Evolutionary conservation across 2,113 vertebrate genomes (phyloP), one percentile per base, ranked within the genome.

Genomic region (Puffinus mauretanicus): DNA sequence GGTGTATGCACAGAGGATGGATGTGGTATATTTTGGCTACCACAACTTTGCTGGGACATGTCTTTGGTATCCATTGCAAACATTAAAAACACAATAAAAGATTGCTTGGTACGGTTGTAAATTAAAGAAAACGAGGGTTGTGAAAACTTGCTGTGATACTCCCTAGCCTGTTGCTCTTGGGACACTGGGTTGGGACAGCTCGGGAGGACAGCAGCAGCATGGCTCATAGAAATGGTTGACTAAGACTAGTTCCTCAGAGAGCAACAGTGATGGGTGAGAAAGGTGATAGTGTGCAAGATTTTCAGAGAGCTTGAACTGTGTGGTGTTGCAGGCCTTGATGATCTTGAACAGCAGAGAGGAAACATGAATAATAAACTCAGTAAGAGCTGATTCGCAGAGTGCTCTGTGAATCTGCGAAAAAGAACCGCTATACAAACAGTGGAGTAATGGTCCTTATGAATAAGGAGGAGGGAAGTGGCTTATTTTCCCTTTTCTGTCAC

Each of bases 391-490:
- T 52, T 34, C 1, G 0, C 19, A 26, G 20, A 52, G 27, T 44
- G 16, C 29, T 5, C 32, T 49, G 4, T 24, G 27, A 73, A 13
- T 16, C 40, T 34, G 24, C 6, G 8, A 73, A 36, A 16, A 8
- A 47, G 26, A 61, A 5, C 36, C 2, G 0, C n/a, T 25, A 1
- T 1, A 13, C 7, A 38, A 61, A 54, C 13, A 20, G 10, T 1
- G 20, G 29, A 70, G 5, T 7, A 8, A 13, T n/a, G 29, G 6
- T 54, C 52, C 20, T 42, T 12, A 1, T 47, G 8, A 70, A 20
- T n/a, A 4, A 49, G 15, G 22, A 86, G 7, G 3, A 46, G 8
- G 13, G 7, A 66, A 29, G 27, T 3, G 3, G 14, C 47, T 60
- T 51, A 7, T 65, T 76, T 52, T 11, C 34, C 30, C 21, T 69